Percentiles rank a stretch among this genome's conserved stretches.
Conservation (phyloP, 2,888 invertebrate genomes). For the Orchesella flavescens region DNA sequence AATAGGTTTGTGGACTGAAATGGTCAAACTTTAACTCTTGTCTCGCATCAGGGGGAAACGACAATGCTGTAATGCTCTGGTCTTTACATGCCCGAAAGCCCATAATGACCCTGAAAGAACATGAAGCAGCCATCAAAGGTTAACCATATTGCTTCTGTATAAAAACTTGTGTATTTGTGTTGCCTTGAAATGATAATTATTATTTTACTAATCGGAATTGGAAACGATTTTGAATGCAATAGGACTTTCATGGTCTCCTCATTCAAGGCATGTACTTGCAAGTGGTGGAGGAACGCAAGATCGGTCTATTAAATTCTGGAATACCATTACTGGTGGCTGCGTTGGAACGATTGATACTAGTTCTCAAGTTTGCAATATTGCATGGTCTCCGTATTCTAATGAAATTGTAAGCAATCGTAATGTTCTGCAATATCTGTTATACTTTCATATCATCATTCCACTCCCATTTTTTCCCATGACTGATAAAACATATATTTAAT, state of each 20-base stretch:
- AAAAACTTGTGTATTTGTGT: not conserved
- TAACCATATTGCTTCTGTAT: conserved; percentile 15
- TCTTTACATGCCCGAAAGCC: conserved; percentile 88
- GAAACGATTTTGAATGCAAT: conserved; percentile 21
- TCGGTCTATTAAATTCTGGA: conserved; percentile 94
- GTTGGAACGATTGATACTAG: conserved; percentile 98
- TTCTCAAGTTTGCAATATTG: conserved; percentile 97
- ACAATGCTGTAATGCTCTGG: conserved; percentile 96
- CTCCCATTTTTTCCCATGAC: too few relatives aligned
- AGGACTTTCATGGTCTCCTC: conserved; percentile 99
- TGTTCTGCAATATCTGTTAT: too few relatives aligned
- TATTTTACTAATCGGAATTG: not conserved
- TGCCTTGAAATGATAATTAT: not conserved
- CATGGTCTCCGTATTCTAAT: conserved; percentile 98
- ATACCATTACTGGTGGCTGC: conserved; percentile 96
- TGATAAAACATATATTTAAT: too few relatives aligned
- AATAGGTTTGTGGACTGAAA: conserved; percentile 88
- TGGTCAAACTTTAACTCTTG: conserved; percentile 99
- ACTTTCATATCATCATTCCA: too few relatives aligned
- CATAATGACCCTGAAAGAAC: conserved; percentile 95
- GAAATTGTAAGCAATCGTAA: conserved; percentile 82
- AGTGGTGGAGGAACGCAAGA: conserved; percentile 99
- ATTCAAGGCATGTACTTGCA: conserved; percentile 95
- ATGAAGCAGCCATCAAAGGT: conserved; percentile 93
- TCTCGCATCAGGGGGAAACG: conserved; percentile 98